Conservation (phyloP, 2,797 vertebrate genomes). For the Typhlichthys subterraneus region DNA sequence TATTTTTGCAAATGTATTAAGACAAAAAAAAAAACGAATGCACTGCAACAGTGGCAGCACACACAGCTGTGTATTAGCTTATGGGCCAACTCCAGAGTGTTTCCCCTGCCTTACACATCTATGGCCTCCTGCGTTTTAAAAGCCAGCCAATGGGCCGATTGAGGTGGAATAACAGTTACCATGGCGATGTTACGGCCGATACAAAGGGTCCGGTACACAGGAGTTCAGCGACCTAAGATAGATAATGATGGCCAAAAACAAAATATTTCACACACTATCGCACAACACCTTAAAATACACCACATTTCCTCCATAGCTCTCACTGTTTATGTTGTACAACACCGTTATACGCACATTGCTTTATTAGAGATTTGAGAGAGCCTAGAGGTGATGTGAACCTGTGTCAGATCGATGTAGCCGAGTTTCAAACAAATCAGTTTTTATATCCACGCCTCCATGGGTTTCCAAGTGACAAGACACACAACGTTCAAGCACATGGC, state of each 20-base stretch:
- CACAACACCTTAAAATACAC: too few species aligned
- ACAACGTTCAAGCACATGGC: constrained; percentile 15
- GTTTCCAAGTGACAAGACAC: neutral
- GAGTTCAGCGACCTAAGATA: constrained; percentile 20
- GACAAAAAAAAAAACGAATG: constrained; percentile 13
- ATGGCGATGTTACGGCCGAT: constrained; percentile 44
- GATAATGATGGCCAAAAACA: too few species aligned
- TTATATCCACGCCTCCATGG: too few species aligned
- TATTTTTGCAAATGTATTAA: too few species aligned
- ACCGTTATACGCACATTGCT: too few species aligned
- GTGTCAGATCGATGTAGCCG: too few species aligned
- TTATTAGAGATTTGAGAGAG: too few species aligned
- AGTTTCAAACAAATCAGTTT: too few species aligned
- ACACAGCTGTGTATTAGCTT: constrained; percentile 43
- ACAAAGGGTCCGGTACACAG: neutral
- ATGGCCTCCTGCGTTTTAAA: constrained; percentile 47
- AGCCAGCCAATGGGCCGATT: constrained; percentile 35
- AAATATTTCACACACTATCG: too few species aligned
- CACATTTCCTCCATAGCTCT: too few species aligned
- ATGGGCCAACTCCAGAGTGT: constrained; percentile 28
- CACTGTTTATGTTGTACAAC: too few species aligned
- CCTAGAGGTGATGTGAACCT: too few species aligned
- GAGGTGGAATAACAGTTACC: constrained; percentile 37
- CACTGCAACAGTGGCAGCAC: constrained; percentile 13
- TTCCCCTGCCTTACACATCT: constrained; percentile 24